These are phyloP conservation scores for Cetoscarus ocellatus DNA, from an alignment of 2,797 vertebrate genomes.

Conservation along the genomic window DNA sequence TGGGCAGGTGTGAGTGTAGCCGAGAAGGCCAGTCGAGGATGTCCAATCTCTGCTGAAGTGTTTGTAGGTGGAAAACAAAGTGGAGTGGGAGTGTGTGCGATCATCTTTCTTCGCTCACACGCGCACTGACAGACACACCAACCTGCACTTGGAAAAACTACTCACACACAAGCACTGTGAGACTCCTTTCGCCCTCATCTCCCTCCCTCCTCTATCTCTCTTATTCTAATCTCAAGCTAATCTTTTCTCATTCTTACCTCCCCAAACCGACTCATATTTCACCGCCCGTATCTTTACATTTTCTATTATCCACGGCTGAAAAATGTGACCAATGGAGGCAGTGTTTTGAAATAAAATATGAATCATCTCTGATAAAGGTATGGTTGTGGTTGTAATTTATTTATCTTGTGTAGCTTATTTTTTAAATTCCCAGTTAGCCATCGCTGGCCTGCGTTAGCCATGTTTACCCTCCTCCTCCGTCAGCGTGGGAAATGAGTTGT, in stretches of 20 bases:
- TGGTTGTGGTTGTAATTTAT: slow-evolving; percentile 64
- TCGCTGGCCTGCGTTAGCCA: slow-evolving; percentile 35
- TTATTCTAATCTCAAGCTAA: slow-evolving; percentile 85
- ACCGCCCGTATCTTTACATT: slow-evolving; percentile 83
- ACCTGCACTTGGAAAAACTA: slow-evolving; percentile 47
- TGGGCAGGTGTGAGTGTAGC: slow-evolving; percentile 46
- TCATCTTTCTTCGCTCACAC: slow-evolving; percentile 57
- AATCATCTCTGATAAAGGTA: slow-evolving; percentile 84
- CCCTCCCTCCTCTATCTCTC: slow-evolving; percentile 78
- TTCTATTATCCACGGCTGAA: slow-evolving; percentile 85
- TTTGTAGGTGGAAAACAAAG: slow-evolving; percentile 67
- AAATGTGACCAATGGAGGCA: slow-evolving; percentile 79
- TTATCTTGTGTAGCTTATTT: slow-evolving; percentile 49
- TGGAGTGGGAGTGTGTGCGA: slow-evolving; percentile 59
- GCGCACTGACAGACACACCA: slow-evolving; percentile 46
- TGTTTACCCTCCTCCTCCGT: slow-evolving; percentile 34
- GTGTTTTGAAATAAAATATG: slow-evolving; percentile 83
- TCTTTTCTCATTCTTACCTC: slow-evolving; percentile 84
- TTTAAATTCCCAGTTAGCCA: slow-evolving; percentile 61
- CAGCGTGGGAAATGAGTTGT: slow-evolving; percentile 60
- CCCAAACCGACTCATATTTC: slow-evolving; percentile 85
- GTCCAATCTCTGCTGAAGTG: slow-evolving; percentile 43
- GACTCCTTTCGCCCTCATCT: slow-evolving; percentile 69
- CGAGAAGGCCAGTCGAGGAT: slow-evolving; percentile 61
- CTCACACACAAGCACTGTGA: slow-evolving; percentile 40